Evolutionary conservation across 2,888 invertebrate genomes (phyloP), one percentile per base, ranked within the genome.

Genomic region (Rhamnusium bicolor): DNA sequence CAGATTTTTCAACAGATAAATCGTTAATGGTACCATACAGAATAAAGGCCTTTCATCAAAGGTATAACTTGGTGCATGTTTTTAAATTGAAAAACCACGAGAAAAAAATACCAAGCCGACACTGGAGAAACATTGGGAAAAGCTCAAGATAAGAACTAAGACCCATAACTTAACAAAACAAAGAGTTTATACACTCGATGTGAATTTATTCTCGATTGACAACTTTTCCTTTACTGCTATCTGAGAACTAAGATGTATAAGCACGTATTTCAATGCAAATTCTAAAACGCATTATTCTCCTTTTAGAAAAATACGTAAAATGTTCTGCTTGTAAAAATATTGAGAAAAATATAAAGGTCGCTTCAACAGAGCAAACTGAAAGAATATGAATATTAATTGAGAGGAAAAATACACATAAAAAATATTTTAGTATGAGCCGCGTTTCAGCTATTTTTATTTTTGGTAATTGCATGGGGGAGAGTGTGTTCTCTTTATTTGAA

Each of bases 201-300:
- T 10, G 63, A 63, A 63, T 63, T 63, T 63, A 63, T 63, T 63
- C 47, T 49, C 63, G 49, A 63, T 63, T 63, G 63, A 63, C 63
- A 63, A 51, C 63, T n/a, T 63, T 63, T 63, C 49, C 51, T 51
- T 49, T 51, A 12, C 49, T 29, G 49, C 49, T 63, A 51, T 63
- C 27, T 16, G 29, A 10, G 4, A 10, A 63, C 51, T 27, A 27
- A 51, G 51, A 63, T 63, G 63, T 63, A 63, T 63, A 63, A 63
- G 63, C 63, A 63, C 63, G 63, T 63, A 47, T 51, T 49, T 47
- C 49, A 12, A 63, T 63, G 63, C 49, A 63, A 63, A 63, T 63
- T 63, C 51, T 63, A 24, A 63, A 63, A 63, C 49, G 47, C 63
- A 51, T 63, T 63, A 46, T 51, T 27, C 49, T 18, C 16, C 49